A percentile compares a stretch with the other conserved stretches of the same genome.
These are phyloP conservation scores for Dallia pectoralis DNA, from an alignment of 2,797 vertebrate species.

Conservation along the genomic window DNA sequence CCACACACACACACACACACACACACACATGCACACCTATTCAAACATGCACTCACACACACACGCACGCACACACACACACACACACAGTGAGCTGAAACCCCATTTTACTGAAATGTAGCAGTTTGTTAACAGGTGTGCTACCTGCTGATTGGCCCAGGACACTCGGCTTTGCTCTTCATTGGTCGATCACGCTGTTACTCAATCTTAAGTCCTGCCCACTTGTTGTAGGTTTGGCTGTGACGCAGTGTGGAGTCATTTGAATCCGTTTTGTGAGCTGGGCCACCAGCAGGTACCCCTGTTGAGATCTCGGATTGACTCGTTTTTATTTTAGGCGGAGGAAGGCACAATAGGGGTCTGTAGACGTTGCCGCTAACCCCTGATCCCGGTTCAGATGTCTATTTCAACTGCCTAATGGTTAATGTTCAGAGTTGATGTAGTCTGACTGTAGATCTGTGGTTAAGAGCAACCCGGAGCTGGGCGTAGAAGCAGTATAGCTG, in stretches of 20 bases:
- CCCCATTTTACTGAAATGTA: constrained; percentile 83
- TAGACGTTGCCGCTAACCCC: constrained; percentile 23
- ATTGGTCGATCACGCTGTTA: neutral
- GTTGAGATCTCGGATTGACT: constrained; percentile 52
- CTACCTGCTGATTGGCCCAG: constrained; percentile 63
- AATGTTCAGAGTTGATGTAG: neutral
- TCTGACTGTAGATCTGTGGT: constrained; percentile 1
- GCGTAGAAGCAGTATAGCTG: constrained; percentile 39
- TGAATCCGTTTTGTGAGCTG: neutral
- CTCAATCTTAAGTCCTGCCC: neutral
- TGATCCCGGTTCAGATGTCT: constrained; percentile 14
- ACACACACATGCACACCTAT: no score
- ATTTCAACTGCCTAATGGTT: constrained; percentile 29
- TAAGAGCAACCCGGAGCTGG: constrained; percentile 41
- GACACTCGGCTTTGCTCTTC: neutral
- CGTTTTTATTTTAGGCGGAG: constrained; percentile 27
- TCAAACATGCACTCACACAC: no score
- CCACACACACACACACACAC: constrained; percentile 25
- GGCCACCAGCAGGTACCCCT: constrained; percentile 51
- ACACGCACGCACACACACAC: no score
- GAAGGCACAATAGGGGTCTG: neutral
- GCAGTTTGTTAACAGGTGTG: constrained; percentile 88
- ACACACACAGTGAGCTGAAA: constrained; percentile 66
- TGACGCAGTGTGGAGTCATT: neutral
- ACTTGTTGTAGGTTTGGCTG: neutral